Conservation (phyloP, 1,140 invertebrate species). For the Atopsyche davidsoni region DNA sequence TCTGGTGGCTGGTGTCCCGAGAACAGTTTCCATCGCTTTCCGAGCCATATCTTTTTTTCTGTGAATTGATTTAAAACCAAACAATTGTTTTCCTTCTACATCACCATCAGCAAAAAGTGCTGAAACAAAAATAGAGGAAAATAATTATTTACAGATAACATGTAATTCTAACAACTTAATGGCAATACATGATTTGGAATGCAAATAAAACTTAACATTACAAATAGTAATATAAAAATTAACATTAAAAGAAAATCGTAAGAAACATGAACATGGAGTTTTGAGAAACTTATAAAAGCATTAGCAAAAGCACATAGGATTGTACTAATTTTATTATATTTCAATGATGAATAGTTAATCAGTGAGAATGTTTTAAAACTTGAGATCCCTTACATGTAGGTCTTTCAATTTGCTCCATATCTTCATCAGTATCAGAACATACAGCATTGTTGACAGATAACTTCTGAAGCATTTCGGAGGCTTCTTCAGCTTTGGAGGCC, state of each 20-base stretch:
- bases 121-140: slow-evolving; percentile 5
- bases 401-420: slow-evolving; percentile 14
- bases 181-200: no score
- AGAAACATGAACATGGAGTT: no score
- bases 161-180: no score
- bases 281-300: no score
- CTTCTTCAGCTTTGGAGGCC: slow-evolving; percentile 15
- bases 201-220: no score
- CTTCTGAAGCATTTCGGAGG: slow-evolving; percentile 10
- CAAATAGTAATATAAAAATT: no score
- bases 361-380: neutral
- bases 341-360: slow-evolving; percentile 2
- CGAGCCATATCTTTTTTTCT: slow-evolving; percentile 43
- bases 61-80: slow-evolving; percentile 48
- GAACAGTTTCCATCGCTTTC: slow-evolving; percentile 33
- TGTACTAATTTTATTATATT: no score
- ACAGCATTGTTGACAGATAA: slow-evolving; percentile 1
- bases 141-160: no score
- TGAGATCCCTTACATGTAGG: slow-evolving; percentile 13
- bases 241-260: no score
- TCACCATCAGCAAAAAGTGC: slow-evolving; percentile 38
- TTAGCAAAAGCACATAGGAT: no score
- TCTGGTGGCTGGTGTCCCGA: slow-evolving; percentile 10
- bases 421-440: slow-evolving; percentile 16
- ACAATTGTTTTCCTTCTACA: slow-evolving; percentile 46